Conservation (phyloP, 1,140 invertebrate species). For the Bombus vancouverensis region DNA sequence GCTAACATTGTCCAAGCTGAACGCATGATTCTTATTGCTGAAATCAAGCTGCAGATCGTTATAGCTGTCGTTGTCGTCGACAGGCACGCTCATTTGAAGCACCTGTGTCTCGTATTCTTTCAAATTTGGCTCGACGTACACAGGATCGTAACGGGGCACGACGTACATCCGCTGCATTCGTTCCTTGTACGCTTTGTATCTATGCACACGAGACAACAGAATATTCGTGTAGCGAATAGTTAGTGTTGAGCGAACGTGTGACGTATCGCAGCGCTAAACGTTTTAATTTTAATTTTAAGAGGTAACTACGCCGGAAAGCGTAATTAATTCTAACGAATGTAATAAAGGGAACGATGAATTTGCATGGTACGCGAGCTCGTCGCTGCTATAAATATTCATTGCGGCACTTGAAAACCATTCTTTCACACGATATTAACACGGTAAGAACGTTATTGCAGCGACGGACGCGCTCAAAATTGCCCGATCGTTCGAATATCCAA, state of each 20-base stretch:
- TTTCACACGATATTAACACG: not conserved
- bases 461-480: too few species aligned
- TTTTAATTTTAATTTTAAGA: conserved; percentile 16
- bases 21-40: conserved; percentile 93
- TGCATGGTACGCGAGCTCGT: conserved; percentile 8
- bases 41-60: conserved; percentile 93
- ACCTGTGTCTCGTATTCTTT: conserved; percentile 95
- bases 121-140: conserved; percentile 89
- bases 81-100: conserved; percentile 93
- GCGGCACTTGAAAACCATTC: conserved; percentile 9
- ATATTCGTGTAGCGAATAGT: too few species aligned
- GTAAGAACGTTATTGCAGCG: too few species aligned
- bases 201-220: conserved; percentile 63
- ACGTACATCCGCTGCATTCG: conserved; percentile 89
- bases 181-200: conserved; percentile 91
- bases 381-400: conserved; percentile 56
- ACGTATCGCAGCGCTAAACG: conserved; percentile 4
- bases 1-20: conserved; percentile 92
- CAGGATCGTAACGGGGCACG: conserved; percentile 90
- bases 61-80: conserved; percentile 89
- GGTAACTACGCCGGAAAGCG: conserved; percentile 56
- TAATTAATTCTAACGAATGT: conserved; percentile 67
- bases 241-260: not conserved
- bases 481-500: not conserved
- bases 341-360: conserved; percentile 62